phyloP scores from a whole-genome alignment of 2,888 invertebrate genomes.

The Agrochola lychnidis region DNA sequence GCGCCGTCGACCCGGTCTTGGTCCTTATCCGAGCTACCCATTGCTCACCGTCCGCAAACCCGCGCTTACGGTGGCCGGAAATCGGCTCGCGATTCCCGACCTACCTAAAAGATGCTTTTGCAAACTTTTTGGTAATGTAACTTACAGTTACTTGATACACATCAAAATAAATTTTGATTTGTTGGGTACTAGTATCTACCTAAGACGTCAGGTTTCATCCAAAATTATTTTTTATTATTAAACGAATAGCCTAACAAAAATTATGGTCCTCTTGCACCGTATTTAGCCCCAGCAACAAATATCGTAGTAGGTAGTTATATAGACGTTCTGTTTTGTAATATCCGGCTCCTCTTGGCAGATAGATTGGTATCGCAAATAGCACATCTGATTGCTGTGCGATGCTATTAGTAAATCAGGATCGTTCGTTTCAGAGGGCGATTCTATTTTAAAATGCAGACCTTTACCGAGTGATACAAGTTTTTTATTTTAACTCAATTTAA shows the following conservation, averaged over 20 bases:
- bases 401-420: constrained; percentile 35
- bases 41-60: too few species aligned
- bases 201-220: background rate
- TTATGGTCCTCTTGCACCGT: background rate
- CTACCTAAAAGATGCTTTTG: background rate
- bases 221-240: background rate
- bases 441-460: background rate
- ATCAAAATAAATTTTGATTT: background rate
- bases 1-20: too few species aligned
- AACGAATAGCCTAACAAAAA: background rate
- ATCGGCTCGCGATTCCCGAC: too few species aligned
- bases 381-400: constrained; percentile 28
- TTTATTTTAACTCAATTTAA: background rate
- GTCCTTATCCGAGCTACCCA: too few species aligned
- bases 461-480: background rate
- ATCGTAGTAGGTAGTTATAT: background rate
- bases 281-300: constrained; percentile 2
- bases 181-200: background rate
- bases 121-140: too few species aligned
- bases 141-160: background rate
- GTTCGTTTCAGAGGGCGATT: background rate
- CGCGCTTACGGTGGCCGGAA: too few species aligned
- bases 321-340: constrained; percentile 30
- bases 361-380: constrained; percentile 49
- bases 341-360: constrained; percentile 27